phyloP scores from a whole-genome alignment of 2,797 vertebrate genomes.

The Chrysocyon brachyurus region DNA sequence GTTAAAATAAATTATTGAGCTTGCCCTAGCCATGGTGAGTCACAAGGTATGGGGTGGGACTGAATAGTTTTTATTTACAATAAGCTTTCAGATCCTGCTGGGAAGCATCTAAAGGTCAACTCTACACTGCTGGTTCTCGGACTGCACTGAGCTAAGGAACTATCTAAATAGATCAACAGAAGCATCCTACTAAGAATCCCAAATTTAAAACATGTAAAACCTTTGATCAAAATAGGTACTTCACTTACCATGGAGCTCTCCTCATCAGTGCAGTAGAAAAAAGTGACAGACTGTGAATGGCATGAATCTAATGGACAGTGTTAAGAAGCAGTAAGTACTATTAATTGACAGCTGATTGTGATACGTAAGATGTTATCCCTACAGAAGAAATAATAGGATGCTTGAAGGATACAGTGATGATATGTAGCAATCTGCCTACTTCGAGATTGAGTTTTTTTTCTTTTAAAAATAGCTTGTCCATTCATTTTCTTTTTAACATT shows the following conservation, averaged over 20 bases:
- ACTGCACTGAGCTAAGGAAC: neutral
- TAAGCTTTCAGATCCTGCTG: neutral
- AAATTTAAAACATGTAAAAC: neutral
- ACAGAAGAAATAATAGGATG: neutral
- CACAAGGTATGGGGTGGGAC: neutral
- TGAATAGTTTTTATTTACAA: slow-evolving; percentile 13
- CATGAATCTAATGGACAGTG: neutral
- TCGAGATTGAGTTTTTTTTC: neutral
- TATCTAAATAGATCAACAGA: neutral
- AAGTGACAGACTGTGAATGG: neutral
- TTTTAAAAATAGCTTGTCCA: neutral
- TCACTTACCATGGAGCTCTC: neutral
- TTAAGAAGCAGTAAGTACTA: neutral
- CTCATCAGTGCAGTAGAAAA: neutral
- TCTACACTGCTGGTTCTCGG: neutral
- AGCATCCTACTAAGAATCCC: neutral
- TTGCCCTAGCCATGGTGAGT: neutral
- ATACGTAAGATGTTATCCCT: neutral
- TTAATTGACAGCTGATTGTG: neutral
- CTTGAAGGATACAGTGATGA: neutral
- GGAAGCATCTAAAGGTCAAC: neutral
- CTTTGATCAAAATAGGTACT: neutral
- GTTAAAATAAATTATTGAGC: neutral
- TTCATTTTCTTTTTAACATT: neutral
- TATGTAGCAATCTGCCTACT: neutral